These are phyloP conservation scores for Pangasianodon gigas DNA, from an alignment of 2,113 vertebrate genomes.

Conservation along the genomic window DNA sequence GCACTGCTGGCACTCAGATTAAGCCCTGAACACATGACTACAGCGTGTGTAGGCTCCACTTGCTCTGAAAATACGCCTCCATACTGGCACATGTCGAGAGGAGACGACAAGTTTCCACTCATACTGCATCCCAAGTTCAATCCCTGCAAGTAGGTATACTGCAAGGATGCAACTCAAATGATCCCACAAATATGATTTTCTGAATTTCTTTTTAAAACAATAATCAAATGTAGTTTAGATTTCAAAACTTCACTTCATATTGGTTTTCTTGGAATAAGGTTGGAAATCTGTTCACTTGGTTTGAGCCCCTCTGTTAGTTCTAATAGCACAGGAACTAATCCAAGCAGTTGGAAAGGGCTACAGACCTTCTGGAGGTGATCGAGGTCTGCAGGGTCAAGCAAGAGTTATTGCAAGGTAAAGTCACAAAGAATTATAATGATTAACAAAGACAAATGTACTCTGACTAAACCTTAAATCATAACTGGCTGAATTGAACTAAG, in stretches of 20 bases:
- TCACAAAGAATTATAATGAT: background rate
- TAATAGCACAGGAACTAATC: background rate
- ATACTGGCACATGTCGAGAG: slow-evolving; percentile 6
- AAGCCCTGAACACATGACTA: slow-evolving; percentile 1
- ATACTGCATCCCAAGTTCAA: background rate
- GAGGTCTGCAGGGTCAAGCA: background rate
- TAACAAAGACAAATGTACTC: slow-evolving; percentile 20
- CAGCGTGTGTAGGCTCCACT: slow-evolving; percentile 12
- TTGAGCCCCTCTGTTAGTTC: background rate
- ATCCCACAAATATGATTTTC: background rate
- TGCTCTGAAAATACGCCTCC: slow-evolving; percentile 26
- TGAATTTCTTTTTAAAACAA: background rate
- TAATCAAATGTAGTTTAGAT: background rate
- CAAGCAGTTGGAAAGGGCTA: background rate
- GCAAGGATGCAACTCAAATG: background rate
- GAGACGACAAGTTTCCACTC: slow-evolving; percentile 8
- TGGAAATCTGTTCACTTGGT: background rate
- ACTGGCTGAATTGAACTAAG: background rate
- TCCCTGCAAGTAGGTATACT: background rate
- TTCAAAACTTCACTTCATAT: background rate
- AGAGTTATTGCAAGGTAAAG: background rate
- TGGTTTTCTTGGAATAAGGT: background rate
- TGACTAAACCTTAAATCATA: slow-evolving; percentile 7
- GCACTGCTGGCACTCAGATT: slow-evolving; percentile 1
- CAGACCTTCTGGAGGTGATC: background rate